These are phyloP conservation scores for Ceratotherium simum DNA, from an alignment of 2,113 vertebrate genomes.

Conservation along the genomic window DNA sequence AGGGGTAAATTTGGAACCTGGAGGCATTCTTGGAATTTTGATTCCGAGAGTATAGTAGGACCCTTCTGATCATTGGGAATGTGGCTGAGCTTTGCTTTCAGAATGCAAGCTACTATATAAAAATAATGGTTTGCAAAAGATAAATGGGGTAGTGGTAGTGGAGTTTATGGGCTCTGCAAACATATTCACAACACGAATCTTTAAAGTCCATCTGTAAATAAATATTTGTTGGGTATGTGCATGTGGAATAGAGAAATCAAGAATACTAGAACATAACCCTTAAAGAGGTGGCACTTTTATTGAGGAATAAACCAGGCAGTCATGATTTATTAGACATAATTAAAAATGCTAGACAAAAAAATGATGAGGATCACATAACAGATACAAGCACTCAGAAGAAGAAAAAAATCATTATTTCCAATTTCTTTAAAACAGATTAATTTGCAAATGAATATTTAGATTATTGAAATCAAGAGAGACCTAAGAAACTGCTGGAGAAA, in stretches of 20 bases:
- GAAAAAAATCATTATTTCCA: background rate
- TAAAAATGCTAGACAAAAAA: constrained; percentile 34
- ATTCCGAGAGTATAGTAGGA: constrained; percentile 1
- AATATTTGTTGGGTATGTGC: background rate
- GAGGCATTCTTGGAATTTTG: constrained; percentile 55
- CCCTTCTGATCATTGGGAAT: background rate
- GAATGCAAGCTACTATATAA: background rate
- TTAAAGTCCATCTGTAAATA: constrained; percentile 40
- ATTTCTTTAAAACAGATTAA: constrained; percentile 29
- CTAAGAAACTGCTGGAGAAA: constrained; percentile 19
- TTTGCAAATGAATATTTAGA: constrained; percentile 43
- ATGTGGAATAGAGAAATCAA: constrained; percentile 11
- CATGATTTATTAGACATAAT: background rate
- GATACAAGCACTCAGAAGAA: background rate
- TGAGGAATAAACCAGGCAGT: constrained; percentile 5
- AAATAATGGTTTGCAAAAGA: constrained; percentile 51
- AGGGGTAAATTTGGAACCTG: constrained; percentile 69
- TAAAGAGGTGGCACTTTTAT: constrained; percentile 23
- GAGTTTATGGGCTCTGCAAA: background rate
- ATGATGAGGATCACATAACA: background rate
- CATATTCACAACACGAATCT: background rate
- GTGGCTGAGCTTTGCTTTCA: background rate
- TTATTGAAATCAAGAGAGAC: constrained; percentile 17
- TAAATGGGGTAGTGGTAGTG: background rate
- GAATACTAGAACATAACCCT: constrained; percentile 5